A percentile compares a stretch with the other conserved stretches of the same genome.
phyloP scores from a whole-genome alignment of 2,797 vertebrate species.

The Clarias fuscus region DNA sequence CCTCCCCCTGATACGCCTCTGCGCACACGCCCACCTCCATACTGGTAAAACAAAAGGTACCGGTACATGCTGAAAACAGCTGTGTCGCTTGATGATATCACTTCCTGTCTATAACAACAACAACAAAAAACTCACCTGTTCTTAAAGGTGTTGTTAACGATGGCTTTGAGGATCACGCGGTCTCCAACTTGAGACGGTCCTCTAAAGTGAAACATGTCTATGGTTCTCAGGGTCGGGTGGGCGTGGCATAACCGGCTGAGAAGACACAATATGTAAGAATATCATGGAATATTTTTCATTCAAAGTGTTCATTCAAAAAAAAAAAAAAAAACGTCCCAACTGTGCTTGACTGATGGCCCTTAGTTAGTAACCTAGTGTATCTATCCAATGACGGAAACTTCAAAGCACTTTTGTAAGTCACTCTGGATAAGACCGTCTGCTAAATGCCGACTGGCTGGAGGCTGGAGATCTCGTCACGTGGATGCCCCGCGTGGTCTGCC shows the following conservation, averaged over 20 bases:
- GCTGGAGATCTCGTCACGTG: too few species aligned
- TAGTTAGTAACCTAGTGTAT: too few species aligned
- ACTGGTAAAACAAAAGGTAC: conserved; percentile 67
- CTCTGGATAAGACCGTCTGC: too few species aligned
- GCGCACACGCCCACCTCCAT: conserved; percentile 94
- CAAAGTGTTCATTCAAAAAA: too few species aligned
- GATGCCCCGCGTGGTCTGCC: too few species aligned
- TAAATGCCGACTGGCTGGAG: too few species aligned
- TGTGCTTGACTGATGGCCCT: too few species aligned
- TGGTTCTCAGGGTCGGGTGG: conserved; percentile 83
- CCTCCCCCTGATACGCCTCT: conserved; percentile 85
- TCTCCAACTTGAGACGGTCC: conserved; percentile 91
- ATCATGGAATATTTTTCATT: too few species aligned
- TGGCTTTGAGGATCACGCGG: conserved; percentile 86
- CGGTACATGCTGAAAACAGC: not conserved
- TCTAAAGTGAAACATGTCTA: conserved; percentile 97
- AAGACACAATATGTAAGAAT: not conserved
- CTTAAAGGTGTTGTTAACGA: conserved; percentile 93
- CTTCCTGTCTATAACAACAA: not conserved
- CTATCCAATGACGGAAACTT: too few species aligned
- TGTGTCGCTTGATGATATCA: not conserved
- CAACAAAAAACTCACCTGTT: conserved; percentile 77
- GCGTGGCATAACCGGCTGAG: conserved; percentile 86
- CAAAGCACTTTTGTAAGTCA: too few species aligned
- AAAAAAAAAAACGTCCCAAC: too few species aligned